phyloP scores from a whole-genome alignment of 2,888 invertebrate genomes.

The Lithophane semibrunnea region DNA sequence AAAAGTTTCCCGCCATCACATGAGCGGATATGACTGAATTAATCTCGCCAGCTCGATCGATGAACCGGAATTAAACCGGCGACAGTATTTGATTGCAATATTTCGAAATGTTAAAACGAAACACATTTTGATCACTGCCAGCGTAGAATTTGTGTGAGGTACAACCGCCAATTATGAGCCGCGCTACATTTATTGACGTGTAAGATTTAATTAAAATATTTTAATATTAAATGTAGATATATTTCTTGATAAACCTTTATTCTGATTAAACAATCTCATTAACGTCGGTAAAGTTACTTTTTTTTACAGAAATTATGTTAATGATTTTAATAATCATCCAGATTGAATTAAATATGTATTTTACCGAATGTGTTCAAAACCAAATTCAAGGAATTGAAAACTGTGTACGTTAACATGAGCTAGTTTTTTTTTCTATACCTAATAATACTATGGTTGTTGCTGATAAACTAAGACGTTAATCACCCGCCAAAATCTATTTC shows the following conservation, averaged over 20 bases:
- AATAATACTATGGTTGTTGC: not conserved
- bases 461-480: slow-evolving; percentile 14
- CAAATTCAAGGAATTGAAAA: not conserved
- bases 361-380: not conserved
- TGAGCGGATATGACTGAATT: slow-evolving; percentile 43
- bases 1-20: slow-evolving; percentile 45
- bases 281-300: not conserved
- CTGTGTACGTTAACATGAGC: not conserved
- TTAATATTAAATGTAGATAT: slow-evolving; percentile 30
- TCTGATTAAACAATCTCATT: slow-evolving; percentile 21
- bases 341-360: not conserved
- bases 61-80: slow-evolving; percentile 55
- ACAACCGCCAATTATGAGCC: slow-evolving; percentile 59
- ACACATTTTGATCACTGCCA: slow-evolving; percentile 53
- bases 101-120: slow-evolving; percentile 49
- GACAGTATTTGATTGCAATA: slow-evolving; percentile 61
- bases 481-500: slow-evolving; percentile 10
- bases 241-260: slow-evolving; percentile 22
- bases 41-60: slow-evolving; percentile 44
- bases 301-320: not conserved
- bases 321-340: not conserved
- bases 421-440: not conserved
- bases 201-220: slow-evolving; percentile 62
- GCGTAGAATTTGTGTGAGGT: slow-evolving; percentile 42
- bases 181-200: slow-evolving; percentile 48